A percentile compares a stretch with the other conserved stretches of the same genome.
These are phyloP conservation scores for Noturus placidus DNA, from an alignment of 2,113 vertebrate species.

Conservation along the genomic window DNA sequence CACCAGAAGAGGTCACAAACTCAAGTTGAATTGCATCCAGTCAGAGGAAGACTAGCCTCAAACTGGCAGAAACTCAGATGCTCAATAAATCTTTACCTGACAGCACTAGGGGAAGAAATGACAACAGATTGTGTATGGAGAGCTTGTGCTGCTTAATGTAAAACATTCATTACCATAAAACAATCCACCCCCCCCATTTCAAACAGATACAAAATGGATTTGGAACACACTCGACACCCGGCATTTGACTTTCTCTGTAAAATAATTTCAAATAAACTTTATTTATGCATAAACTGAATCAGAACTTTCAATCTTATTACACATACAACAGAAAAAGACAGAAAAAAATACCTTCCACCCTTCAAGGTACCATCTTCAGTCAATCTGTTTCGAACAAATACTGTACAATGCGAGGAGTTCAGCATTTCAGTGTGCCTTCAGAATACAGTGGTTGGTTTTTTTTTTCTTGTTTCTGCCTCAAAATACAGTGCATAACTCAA, in stretches of 20 bases:
- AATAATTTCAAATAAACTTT: conserved; percentile 80
- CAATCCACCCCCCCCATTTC: background rate
- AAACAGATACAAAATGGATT: background rate
- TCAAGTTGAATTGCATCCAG: background rate
- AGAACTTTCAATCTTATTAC: conserved; percentile 70
- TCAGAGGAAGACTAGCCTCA: background rate
- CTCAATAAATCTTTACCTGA: background rate
- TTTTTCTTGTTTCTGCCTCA: conserved; percentile 54
- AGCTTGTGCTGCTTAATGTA: background rate
- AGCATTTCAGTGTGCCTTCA: conserved; percentile 62
- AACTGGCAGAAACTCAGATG: background rate
- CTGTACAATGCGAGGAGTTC: conserved; percentile 58
- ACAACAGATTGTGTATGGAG: background rate
- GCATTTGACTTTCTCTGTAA: conserved; percentile 65
- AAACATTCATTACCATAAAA: background rate
- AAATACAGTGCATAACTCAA: conserved; percentile 56
- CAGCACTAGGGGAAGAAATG: background rate
- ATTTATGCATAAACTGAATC: conserved; percentile 79
- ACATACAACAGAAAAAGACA: conserved; percentile 74
- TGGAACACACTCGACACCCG: conserved; percentile 9
- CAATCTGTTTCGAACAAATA: conserved; percentile 57
- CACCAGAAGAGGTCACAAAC: background rate
- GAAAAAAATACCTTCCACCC: conserved; percentile 62
- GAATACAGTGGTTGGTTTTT: conserved; percentile 60
- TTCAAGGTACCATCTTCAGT: conserved; percentile 67